Conservation (phyloP, 2,113 vertebrate genomes). For the Saccopteryx leptura region DNA sequence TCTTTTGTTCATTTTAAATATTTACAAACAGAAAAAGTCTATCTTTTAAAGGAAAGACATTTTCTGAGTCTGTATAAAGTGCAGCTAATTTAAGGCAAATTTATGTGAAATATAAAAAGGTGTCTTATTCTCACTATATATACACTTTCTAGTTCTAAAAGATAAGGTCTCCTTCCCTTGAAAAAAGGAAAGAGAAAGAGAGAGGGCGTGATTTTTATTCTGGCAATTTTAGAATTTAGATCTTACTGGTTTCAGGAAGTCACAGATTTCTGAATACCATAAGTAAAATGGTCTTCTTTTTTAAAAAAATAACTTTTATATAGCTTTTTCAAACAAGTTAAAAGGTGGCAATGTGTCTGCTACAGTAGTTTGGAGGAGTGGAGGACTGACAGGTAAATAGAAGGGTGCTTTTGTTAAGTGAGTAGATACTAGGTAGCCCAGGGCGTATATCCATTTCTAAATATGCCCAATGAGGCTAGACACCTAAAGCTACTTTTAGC, state of each 20-base stretch:
- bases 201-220: slow-evolving; percentile 76
- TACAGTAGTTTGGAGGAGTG: slow-evolving; percentile 82
- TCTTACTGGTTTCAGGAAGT: slow-evolving; percentile 70
- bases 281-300: slow-evolving; percentile 72
- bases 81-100: slow-evolving; percentile 93
- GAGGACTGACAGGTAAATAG: slow-evolving; percentile 81
- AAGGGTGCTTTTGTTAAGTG: slow-evolving; percentile 74
- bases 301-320: slow-evolving; percentile 82
- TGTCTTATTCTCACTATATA: slow-evolving; percentile 87
- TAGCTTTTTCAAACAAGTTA: slow-evolving; percentile 80
- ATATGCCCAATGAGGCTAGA: slow-evolving; percentile 79
- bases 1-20: slow-evolving; percentile 86
- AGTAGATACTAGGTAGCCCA: slow-evolving; percentile 78
- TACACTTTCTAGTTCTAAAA: slow-evolving; percentile 87
- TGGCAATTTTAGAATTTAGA: slow-evolving; percentile 74
- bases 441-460: slow-evolving; percentile 70
- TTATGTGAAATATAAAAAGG: slow-evolving; percentile 91
- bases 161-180: slow-evolving; percentile 78
- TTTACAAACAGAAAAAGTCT: slow-evolving; percentile 88
- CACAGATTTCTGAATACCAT: slow-evolving; percentile 70
- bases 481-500: slow-evolving; percentile 87
- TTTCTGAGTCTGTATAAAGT: slow-evolving; percentile 90
- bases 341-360: slow-evolving; percentile 82
- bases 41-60: slow-evolving; percentile 86
- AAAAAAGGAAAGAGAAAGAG: slow-evolving; percentile 82